These are phyloP conservation scores for Aplodontia rufa DNA, from an alignment of 2,113 vertebrate species.

Conservation along the genomic window DNA sequence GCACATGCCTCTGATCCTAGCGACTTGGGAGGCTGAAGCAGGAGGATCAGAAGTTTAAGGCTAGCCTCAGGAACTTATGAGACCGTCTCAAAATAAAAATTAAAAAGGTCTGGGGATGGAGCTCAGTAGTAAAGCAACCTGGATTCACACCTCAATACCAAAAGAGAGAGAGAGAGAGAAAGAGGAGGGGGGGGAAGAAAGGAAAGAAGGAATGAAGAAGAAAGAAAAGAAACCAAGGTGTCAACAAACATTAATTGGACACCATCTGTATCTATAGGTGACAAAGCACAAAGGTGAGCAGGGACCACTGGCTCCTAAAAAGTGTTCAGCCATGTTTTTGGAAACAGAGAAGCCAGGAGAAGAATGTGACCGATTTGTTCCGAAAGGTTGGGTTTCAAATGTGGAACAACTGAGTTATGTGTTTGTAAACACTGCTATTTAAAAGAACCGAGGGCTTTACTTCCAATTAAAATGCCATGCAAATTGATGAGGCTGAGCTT, in stretches of 20 bases:
- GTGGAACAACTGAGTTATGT: constrained; percentile 1
- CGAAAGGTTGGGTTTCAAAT: constrained; percentile 26
- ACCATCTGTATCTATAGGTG: background rate
- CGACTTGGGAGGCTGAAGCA: too few species aligned
- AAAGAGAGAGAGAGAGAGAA: too few species aligned
- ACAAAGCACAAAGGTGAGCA: background rate
- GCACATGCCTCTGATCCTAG: too few species aligned
- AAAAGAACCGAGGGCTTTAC: constrained; percentile 17
- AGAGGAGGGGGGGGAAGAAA: too few species aligned
- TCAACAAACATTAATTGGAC: background rate
- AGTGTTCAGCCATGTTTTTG: background rate
- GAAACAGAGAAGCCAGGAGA: background rate
- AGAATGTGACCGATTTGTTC: constrained; percentile 19
- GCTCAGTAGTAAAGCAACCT: too few species aligned
- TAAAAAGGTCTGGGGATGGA: too few species aligned
- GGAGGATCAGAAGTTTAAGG: too few species aligned
- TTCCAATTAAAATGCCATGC: constrained; percentile 32
- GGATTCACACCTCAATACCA: too few species aligned
- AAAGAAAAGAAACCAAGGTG: too few species aligned
- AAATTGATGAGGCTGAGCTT: background rate
- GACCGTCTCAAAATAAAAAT: too few species aligned
- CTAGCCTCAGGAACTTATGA: too few species aligned
- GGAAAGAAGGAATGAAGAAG: too few species aligned
- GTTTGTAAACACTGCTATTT: constrained; percentile 55
- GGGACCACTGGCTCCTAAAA: background rate